A percentile compares a stretch with the other conserved stretches of the same genome.
Conservation (phyloP, 2,797 vertebrate genomes). For the Okamejei kenojei region DNA sequence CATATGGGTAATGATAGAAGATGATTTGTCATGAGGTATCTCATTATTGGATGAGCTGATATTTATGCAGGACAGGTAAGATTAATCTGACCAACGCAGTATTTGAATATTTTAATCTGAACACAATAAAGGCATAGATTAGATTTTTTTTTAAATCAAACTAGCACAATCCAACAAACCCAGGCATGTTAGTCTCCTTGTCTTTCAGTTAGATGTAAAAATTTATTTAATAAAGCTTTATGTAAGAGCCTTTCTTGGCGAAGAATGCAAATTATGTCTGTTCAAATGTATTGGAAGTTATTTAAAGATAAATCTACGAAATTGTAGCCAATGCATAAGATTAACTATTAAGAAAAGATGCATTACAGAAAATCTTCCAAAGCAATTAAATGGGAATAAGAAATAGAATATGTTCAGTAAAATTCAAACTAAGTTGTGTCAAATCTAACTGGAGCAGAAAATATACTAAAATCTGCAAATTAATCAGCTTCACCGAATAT, state of each 20-base stretch:
- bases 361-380: not conserved
- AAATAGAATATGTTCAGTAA: not conserved
- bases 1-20: not conserved
- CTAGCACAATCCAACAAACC: no score
- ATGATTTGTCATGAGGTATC: not conserved
- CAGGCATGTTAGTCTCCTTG: no score
- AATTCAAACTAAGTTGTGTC: not conserved
- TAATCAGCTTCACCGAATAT: not conserved
- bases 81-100: not conserved
- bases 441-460: not conserved
- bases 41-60: not conserved
- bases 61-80: not conserved
- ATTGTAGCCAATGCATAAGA: not conserved
- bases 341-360: not conserved
- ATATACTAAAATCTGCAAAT: not conserved
- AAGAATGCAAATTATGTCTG: no score
- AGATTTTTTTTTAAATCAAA: not conserved
- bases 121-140: not conserved
- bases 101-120: not conserved
- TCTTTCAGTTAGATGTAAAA: no score
- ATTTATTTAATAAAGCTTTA: no score
- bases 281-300: not conserved
- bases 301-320: not conserved
- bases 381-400: not conserved
- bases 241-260: no score